A percentile compares a stretch with the other conserved stretches of the same genome.
phyloP scores from a whole-genome alignment of 2,797 vertebrate genomes.

The Pseudochirops cupreus region DNA sequence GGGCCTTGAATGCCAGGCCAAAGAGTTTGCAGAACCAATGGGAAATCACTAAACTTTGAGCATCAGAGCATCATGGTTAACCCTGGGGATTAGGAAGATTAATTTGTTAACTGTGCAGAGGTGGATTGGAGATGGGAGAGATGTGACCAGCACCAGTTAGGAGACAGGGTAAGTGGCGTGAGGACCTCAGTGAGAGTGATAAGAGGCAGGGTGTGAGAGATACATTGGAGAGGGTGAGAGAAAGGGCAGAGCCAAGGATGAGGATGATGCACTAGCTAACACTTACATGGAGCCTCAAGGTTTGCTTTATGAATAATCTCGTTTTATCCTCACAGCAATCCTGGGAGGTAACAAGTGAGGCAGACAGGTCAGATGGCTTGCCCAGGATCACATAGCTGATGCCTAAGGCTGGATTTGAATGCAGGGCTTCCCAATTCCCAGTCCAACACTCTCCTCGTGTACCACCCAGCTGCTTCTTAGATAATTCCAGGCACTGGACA shows the following conservation, averaged over 20 bases:
- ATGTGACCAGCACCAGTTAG: not conserved
- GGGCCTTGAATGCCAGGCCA: not conserved
- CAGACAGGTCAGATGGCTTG: not conserved
- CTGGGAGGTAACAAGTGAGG: not conserved
- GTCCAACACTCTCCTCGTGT: not conserved
- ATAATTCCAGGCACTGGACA: not conserved
- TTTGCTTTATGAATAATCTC: not conserved
- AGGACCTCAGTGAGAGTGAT: not conserved
- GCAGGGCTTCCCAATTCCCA: not conserved
- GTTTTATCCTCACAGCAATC: not conserved
- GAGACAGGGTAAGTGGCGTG: not conserved
- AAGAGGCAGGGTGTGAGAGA: not conserved
- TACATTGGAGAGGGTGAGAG: not conserved
- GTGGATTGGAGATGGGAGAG: not conserved
- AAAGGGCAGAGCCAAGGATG: not conserved
- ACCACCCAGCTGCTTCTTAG: not conserved
- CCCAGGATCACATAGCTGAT: not conserved
- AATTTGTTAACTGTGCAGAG: not conserved
- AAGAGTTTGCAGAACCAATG: not conserved
- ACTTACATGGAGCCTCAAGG: not conserved
- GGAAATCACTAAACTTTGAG: not conserved
- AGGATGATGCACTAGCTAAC: not conserved
- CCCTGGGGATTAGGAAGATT: not conserved
- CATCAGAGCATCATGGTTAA: not conserved
- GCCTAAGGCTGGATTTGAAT: not conserved